Percentiles rank a stretch among this genome's conserved stretches.
These are phyloP conservation scores for Leptinotarsa tumamoca DNA, from an alignment of 2,888 invertebrate species.

Conservation along the genomic window DNA sequence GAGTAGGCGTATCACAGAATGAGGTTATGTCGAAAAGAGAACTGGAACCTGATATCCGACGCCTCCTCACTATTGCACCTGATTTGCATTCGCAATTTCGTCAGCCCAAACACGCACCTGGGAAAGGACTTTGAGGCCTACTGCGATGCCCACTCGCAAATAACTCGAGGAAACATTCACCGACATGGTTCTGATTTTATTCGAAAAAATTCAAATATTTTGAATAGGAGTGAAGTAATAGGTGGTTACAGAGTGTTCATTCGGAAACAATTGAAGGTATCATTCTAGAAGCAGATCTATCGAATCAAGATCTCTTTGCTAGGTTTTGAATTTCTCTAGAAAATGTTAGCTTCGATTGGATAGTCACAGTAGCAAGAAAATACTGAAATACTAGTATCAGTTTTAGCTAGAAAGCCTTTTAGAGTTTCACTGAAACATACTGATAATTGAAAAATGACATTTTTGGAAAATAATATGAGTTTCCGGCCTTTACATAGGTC, in stretches of 20 bases:
- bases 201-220: neutral
- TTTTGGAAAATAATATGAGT: no score
- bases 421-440: no score
- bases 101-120: constrained; percentile 25
- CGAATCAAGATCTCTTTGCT: no score
- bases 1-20: constrained; percentile 12
- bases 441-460: no score
- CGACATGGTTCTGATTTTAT: constrained; percentile 3
- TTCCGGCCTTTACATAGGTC: no score
- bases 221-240: neutral
- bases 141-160: constrained; percentile 15
- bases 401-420: no score
- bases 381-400: no score
- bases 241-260: neutral
- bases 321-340: no score
- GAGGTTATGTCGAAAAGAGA: constrained; percentile 10
- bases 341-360: no score
- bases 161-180: constrained; percentile 16
- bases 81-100: constrained; percentile 27
- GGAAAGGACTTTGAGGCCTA: constrained; percentile 22
- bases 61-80: constrained; percentile 22
- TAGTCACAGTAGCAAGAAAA: no score
- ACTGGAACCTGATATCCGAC: constrained; percentile 15
- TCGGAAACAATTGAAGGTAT: neutral
- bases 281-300: neutral